Evolutionary conservation across 2,888 invertebrate species (phyloP).

Genomic region (Augochlorella aurata): DNA sequence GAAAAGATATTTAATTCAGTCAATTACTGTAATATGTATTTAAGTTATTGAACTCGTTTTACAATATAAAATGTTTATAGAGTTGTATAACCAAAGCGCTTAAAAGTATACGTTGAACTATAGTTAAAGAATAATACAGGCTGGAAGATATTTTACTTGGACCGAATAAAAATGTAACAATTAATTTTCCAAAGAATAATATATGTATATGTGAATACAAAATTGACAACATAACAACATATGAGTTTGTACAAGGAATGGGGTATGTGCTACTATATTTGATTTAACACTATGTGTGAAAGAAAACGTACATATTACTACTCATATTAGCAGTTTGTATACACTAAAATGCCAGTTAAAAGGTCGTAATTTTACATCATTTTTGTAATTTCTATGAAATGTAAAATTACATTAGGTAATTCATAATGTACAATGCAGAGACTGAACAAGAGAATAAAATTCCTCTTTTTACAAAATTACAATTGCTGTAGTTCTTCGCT

Average conservation of each 20-base stretch:
- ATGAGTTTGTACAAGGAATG: slow-evolving; percentile 27
- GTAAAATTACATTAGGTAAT: slow-evolving; percentile 38
- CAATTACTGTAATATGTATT: slow-evolving; percentile 13
- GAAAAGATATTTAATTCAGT: slow-evolving; percentile 9
- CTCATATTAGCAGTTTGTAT: slow-evolving; percentile 26
- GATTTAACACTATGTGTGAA: slow-evolving; percentile 14
- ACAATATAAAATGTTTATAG: slow-evolving; percentile 11
- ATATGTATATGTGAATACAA: slow-evolving; percentile 33
- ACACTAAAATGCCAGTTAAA: slow-evolving; percentile 26
- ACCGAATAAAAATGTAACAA: slow-evolving; percentile 12
- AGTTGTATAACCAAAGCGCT: slow-evolving; percentile 7
- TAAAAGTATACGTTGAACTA: slow-evolving; percentile 4
- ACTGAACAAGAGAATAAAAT: slow-evolving; percentile 59
- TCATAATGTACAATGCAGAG: slow-evolving; percentile 58
- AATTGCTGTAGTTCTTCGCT: background rate
- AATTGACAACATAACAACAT: slow-evolving; percentile 25
- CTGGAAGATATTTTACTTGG: background rate
- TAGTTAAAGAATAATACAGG: background rate
- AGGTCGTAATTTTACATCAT: slow-evolving; percentile 32
- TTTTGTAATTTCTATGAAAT: slow-evolving; percentile 30
- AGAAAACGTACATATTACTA: slow-evolving; percentile 25
- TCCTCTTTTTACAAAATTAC: slow-evolving; percentile 38
- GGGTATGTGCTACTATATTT: slow-evolving; percentile 33
- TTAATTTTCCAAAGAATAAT: slow-evolving; percentile 3
- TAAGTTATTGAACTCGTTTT: background rate